phyloP scores from a whole-genome alignment of 2,888 invertebrate genomes.

The Agonopterix subpropinquella region DNA sequence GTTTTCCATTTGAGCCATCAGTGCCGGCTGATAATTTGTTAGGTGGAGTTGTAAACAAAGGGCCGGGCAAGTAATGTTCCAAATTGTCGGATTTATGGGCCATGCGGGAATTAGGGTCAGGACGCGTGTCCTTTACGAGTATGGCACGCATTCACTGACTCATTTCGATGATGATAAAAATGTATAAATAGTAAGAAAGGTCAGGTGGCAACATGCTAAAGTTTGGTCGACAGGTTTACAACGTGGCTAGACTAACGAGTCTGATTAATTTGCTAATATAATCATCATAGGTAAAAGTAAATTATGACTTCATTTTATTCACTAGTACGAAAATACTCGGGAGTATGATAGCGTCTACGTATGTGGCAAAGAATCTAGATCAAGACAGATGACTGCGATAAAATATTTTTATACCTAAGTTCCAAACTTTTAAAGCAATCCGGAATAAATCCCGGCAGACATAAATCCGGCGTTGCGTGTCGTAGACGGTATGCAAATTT shows the following conservation, averaged over 20 bases:
- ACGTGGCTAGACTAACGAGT: too few species aligned
- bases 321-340: too few species aligned
- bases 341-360: too few species aligned
- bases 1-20: constrained; percentile 5
- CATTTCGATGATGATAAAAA: constrained; percentile 11
- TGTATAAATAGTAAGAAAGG: constrained; percentile 10
- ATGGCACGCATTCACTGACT: constrained; percentile 22
- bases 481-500: constrained; percentile 44
- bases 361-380: too few species aligned
- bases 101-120: constrained; percentile 51
- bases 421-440: too few species aligned
- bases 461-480: constrained; percentile 27
- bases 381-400: too few species aligned
- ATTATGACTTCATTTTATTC: too few species aligned
- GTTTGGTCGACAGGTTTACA: too few species aligned
- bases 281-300: too few species aligned
- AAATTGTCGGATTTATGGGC: constrained; percentile 55
- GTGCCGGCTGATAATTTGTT: constrained; percentile 14
- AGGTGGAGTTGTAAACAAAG: constrained; percentile 41
- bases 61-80: constrained; percentile 45
- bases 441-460: constrained; percentile 4
- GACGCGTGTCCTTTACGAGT: constrained; percentile 48
- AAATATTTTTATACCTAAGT: too few species aligned
- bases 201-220: constrained; percentile 1
- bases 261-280: too few species aligned